Conservation (phyloP, 2,113 vertebrate genomes). For the Nematolebias whitei region DNA sequence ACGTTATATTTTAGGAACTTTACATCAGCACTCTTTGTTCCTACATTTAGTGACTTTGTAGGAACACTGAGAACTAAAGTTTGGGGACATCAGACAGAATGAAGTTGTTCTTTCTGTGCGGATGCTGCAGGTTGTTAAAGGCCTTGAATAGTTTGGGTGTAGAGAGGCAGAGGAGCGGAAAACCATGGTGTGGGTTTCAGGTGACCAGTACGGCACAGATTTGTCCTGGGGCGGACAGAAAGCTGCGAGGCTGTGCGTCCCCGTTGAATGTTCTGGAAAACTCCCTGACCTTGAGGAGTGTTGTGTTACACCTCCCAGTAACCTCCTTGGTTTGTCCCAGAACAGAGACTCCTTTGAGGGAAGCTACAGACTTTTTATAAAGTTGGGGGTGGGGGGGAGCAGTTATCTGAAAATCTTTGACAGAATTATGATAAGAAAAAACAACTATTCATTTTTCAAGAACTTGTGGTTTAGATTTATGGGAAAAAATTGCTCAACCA, state of each 20-base stretch:
- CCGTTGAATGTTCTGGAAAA: conserved; percentile 59
- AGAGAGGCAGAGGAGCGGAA: background rate
- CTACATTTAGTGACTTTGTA: background rate
- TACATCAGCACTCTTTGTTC: background rate
- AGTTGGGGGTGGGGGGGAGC: background rate
- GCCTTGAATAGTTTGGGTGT: background rate
- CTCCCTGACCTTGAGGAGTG: conserved; percentile 66
- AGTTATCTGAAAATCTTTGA: conserved; percentile 15
- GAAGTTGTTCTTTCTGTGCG: conserved; percentile 36
- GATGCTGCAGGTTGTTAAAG: conserved; percentile 18
- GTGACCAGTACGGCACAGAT: conserved; percentile 56
- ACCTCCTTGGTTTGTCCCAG: conserved; percentile 33
- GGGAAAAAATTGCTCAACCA: background rate
- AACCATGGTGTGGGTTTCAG: conserved; percentile 45
- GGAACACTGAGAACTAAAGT: background rate
- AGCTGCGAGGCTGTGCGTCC: conserved; percentile 56
- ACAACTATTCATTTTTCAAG: background rate
- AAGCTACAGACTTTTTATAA: conserved; percentile 29
- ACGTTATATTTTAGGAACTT: background rate
- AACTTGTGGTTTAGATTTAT: background rate
- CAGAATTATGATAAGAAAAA: conserved; percentile 6
- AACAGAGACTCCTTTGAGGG: conserved; percentile 71
- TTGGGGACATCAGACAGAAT: conserved; percentile 34
- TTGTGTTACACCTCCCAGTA: conserved; percentile 64
- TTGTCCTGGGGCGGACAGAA: conserved; percentile 52